Percentiles rank a stretch among this genome's conserved stretches.
phyloP scores from a whole-genome alignment of 2,797 vertebrate species.

The Sebastes umbrosus region DNA sequence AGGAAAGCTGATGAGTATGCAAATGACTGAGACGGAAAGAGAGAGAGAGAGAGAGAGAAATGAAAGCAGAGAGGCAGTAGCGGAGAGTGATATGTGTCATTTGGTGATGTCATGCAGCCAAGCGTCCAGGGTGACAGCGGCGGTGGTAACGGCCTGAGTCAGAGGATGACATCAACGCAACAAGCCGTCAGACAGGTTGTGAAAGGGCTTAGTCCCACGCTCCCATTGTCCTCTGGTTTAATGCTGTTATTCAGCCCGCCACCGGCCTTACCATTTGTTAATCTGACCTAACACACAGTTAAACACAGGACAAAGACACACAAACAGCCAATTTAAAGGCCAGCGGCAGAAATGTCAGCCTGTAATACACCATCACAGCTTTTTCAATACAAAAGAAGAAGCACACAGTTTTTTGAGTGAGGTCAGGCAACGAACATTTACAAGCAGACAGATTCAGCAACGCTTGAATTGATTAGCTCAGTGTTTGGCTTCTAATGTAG shows the following conservation, averaged over 20 bases:
- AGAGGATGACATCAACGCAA: constrained; percentile 82
- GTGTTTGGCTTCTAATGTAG: not conserved
- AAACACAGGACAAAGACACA: constrained; percentile 74
- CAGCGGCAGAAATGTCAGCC: constrained; percentile 57
- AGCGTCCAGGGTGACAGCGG: constrained; percentile 73
- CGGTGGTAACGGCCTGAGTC: constrained; percentile 78
- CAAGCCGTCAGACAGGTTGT: constrained; percentile 78
- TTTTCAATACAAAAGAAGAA: constrained; percentile 55
- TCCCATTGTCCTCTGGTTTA: constrained; percentile 81
- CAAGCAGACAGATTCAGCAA: constrained; percentile 28
- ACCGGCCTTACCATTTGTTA: constrained; percentile 76
- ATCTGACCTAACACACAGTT: constrained; percentile 82
- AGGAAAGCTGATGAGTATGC: constrained; percentile 67
- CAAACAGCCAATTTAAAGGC: constrained; percentile 72
- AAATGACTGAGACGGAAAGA: constrained; percentile 30
- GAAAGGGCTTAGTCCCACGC: constrained; percentile 73
- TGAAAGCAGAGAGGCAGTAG: constrained; percentile 33
- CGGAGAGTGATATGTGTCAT: constrained; percentile 69
- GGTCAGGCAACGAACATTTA: constrained; percentile 57
- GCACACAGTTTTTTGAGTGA: constrained; percentile 48
- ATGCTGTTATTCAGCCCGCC: constrained; percentile 81
- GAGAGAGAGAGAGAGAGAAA: not conserved
- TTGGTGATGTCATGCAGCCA: constrained; percentile 73
- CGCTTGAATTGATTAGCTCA: constrained; percentile 15
- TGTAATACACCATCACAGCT: constrained; percentile 57